Base-by-base conservation (phyloP, 2,113 vertebrate species). In the Protomyctophum bolini region DNA sequence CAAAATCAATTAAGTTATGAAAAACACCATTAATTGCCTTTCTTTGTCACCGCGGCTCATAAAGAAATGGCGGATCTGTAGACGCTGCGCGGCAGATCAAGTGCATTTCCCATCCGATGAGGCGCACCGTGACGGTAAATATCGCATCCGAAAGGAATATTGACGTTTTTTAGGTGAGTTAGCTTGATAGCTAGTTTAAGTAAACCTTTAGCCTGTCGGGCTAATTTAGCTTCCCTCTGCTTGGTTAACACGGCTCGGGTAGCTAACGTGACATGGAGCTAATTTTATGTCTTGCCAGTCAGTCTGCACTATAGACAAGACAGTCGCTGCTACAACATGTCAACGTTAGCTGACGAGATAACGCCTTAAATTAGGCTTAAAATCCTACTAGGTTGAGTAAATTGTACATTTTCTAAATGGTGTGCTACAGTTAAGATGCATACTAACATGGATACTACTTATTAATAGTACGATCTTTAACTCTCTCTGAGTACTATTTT, bases 1-100 rank as follows among this genome's bases (percentile, higher is more conserved):
- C 75, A 91, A 93, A 92, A 92, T 93, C 91, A 92, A 94, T 93
- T 93, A 94, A 93, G 85, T 92, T 92, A 89, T 93, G 92, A 93
- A 92, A 91, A 93, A 92, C 87, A 90, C 67, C 91, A 89, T 91
- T 93, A 92, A 92, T 93, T 91, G 91, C 91, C 88, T 93, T 93
- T 93, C 92, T 92, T 92, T 91, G 91, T 91, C 89, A 70, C 84
- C 76, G 88, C 74, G 62, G 87, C 88, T 75, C 86, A 81, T 83
- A 81, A 82, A 84, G 88, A 91, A 84, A 93, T 94, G 92, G 92
- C 92, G 91, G 91, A 83, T 84, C 68, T 89, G 59, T 85, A 85
- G 80, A 75, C 66, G 68, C 72, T 62, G 70, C 70, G 46, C 62
- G 10, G 66, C 68, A 77, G 80, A 80, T 57, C 71, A 48, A 4